These are phyloP conservation scores for Smutsia temminckii DNA, from an alignment of 2,797 vertebrate species.

Conservation along the genomic window DNA sequence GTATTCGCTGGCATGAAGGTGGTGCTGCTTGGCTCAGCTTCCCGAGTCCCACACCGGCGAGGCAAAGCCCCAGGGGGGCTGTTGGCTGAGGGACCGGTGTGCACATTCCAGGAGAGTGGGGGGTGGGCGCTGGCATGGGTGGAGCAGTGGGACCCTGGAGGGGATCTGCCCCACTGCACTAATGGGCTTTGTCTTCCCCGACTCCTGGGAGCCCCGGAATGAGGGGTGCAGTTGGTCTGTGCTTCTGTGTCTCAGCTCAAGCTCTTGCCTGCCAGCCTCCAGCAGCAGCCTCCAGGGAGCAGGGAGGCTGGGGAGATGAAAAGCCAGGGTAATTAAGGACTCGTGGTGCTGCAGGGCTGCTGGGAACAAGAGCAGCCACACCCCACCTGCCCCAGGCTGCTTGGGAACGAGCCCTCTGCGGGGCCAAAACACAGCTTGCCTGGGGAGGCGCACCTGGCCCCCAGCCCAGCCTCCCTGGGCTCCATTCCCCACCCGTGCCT, in stretches of 20 bases:
- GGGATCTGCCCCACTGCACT: background rate
- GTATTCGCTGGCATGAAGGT: background rate
- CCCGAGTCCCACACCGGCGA: background rate
- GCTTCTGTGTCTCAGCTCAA: slow-evolving; percentile 71
- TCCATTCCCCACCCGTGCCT: background rate
- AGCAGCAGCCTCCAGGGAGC: slow-evolving; percentile 59
- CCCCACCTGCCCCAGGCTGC: slow-evolving; percentile 55
- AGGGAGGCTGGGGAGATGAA: slow-evolving; percentile 52
- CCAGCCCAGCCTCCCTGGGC: background rate
- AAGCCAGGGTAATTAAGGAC: slow-evolving; percentile 71
- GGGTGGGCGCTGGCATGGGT: background rate
- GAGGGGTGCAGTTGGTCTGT: background rate
- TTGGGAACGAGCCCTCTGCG: background rate
- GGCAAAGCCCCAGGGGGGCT: background rate
- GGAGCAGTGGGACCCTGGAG: background rate
- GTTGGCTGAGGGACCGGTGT: background rate
- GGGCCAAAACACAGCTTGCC: background rate
- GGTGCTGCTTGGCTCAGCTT: slow-evolving; percentile 17
- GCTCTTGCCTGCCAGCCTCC: slow-evolving; percentile 59
- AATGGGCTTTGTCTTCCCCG: background rate
- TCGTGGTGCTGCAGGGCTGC: slow-evolving; percentile 57
- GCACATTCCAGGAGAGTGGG: background rate
- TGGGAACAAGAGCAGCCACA: background rate
- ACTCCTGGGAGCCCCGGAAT: background rate
- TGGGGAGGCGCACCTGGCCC: background rate